Evolutionary conservation across 2,888 invertebrate species (phyloP).

Genomic region (Dynastes maya): DNA sequence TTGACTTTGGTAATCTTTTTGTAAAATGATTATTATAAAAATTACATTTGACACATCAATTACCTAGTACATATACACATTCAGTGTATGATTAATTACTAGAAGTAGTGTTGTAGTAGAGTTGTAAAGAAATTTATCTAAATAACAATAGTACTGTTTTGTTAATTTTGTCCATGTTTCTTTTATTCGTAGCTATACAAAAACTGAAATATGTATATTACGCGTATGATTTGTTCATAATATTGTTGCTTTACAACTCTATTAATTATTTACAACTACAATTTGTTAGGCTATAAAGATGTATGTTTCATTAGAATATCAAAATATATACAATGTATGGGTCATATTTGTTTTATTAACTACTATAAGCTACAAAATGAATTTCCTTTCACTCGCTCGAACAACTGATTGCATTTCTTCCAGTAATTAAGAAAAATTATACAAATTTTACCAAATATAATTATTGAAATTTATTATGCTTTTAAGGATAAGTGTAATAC

Average conservation of each 20-base stretch:
- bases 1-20: conserved; percentile 1
- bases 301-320: background rate
- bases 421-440: too few species aligned
- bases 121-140: conserved; percentile 30
- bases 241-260: background rate
- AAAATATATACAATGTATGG: background rate
- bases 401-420: too few species aligned
- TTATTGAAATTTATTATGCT: too few species aligned
- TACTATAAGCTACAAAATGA: background rate
- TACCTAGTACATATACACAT: background rate
- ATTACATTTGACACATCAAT: conserved; percentile 15
- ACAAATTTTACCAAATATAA: too few species aligned
- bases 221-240: background rate
- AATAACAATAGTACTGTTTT: background rate
- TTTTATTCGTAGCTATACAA: background rate
- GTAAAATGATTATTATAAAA: conserved; percentile 1
- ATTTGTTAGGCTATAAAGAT: background rate
- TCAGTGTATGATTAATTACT: conserved; percentile 4
- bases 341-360: background rate
- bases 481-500: too few species aligned
- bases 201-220: background rate
- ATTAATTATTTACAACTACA: conserved; percentile 14
- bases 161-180: conserved; percentile 7
- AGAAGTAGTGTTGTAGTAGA: conserved; percentile 23
- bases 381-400: too few species aligned